phyloP scores from a whole-genome alignment of 2,797 vertebrate species.

The Moxostoma hubbsi region DNA sequence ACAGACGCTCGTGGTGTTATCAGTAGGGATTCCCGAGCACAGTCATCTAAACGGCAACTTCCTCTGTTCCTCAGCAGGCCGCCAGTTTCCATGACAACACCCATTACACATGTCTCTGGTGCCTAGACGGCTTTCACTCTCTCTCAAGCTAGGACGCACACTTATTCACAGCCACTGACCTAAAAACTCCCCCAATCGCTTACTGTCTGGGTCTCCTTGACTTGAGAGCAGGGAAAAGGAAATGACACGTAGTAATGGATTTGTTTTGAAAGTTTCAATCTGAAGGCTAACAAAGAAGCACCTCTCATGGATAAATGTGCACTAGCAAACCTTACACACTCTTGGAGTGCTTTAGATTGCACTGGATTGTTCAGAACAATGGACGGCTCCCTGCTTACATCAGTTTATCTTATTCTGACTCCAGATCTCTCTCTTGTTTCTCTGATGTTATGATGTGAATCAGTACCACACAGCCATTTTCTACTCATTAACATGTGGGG shows the following conservation, averaged over 20 bases:
- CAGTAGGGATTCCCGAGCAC: conserved; percentile 55
- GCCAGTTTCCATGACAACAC: conserved; percentile 72
- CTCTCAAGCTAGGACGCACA: not conserved
- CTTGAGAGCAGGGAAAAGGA: conserved; percentile 15
- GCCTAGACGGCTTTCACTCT: conserved; percentile 27
- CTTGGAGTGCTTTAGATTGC: not conserved
- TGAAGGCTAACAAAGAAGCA: not conserved
- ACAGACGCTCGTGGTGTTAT: conserved; percentile 39
- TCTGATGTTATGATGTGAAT: conserved; percentile 43
- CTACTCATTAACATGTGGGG: conserved; percentile 53
- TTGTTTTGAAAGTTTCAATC: conserved; percentile 25
- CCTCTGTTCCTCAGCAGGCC: conserved; percentile 61
- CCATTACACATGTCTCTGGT: conserved; percentile 72
- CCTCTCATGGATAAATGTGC: not conserved
- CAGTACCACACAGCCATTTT: conserved; percentile 56
- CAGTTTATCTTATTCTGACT: not conserved
- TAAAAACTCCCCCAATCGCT: conserved; percentile 15
- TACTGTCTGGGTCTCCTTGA: conserved; percentile 14
- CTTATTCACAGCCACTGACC: conserved; percentile 39
- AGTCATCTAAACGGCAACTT: not conserved
- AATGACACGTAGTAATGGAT: conserved; percentile 4
- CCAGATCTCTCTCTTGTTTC: not conserved
- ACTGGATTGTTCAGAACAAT: conserved; percentile 1
- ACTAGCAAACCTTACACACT: conserved; percentile 2
- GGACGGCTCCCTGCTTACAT: not conserved